Evolutionary conservation across 2,888 invertebrate genomes (phyloP).

Genomic region (Noctua pronuba): DNA sequence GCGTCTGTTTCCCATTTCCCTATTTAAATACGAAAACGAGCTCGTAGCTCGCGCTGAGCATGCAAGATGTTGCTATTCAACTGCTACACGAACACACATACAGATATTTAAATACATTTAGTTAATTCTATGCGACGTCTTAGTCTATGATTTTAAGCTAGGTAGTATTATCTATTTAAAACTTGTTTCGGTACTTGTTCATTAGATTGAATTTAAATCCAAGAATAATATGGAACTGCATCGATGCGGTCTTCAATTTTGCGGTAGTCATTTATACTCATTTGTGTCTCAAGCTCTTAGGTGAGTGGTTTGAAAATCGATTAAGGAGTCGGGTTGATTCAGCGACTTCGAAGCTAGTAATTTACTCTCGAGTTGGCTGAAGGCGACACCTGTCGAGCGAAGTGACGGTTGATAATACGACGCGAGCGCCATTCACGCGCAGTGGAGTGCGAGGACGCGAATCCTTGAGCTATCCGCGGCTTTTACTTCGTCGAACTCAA

Average conservation of each 20-base stretch:
- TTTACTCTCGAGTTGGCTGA: conserved; percentile 90
- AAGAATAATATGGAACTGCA: conserved; percentile 65
- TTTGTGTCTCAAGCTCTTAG: conserved; percentile 77
- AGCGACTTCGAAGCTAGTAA: conserved; percentile 89
- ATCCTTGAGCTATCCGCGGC: conserved; percentile 71
- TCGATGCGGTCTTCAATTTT: conserved; percentile 60
- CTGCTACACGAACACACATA: conserved; percentile 75
- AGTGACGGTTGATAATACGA: conserved; percentile 90
- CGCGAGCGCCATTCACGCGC: conserved; percentile 87
- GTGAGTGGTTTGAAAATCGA: conserved; percentile 86
- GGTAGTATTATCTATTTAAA: conserved; percentile 9
- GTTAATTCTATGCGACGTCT: conserved; percentile 67
- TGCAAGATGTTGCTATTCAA: conserved; percentile 87
- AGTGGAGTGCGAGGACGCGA: conserved; percentile 80
- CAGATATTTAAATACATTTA: conserved; percentile 65
- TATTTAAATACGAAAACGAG: conserved; percentile 90
- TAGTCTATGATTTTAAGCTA: conserved; percentile 31
- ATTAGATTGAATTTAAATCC: conserved; percentile 32
- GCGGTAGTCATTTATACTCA: conserved; percentile 76
- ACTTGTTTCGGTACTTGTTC: conserved; percentile 15
- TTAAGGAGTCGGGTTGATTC: conserved; percentile 88
- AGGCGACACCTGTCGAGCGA: conserved; percentile 90
- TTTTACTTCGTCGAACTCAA: conserved; percentile 60
- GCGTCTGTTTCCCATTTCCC: conserved; percentile 90
- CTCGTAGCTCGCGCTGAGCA: conserved; percentile 85